Conservation (phyloP, 2,797 vertebrate species). For the Channallabes apus region DNA sequence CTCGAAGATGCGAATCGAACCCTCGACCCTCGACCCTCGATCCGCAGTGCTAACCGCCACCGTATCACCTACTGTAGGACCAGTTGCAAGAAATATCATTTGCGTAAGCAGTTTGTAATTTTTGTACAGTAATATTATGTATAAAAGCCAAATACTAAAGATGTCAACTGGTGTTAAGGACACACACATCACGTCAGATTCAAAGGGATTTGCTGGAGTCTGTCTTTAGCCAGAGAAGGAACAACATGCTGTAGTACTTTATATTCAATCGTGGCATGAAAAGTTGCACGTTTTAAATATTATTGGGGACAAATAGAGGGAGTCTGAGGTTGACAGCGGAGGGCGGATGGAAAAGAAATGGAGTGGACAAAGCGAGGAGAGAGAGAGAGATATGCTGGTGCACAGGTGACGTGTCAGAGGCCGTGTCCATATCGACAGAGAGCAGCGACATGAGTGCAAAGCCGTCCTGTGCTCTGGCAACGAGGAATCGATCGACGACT, state of each 20-base stretch:
- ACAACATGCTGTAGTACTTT: not conserved
- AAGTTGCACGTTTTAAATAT: not conserved
- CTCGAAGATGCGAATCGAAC: no score
- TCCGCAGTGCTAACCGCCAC: no score
- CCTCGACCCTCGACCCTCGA: no score
- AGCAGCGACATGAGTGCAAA: constrained; percentile 38
- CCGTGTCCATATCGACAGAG: constrained; percentile 42
- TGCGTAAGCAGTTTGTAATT: no score
- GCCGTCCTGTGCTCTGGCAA: constrained; percentile 14
- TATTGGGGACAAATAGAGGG: not conserved
- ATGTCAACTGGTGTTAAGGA: not conserved
- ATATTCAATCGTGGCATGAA: no score
- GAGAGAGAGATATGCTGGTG: not conserved
- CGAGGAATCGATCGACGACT: constrained; percentile 31
- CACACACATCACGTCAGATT: not conserved
- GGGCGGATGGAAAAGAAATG: constrained; percentile 6
- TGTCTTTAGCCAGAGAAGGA: not conserved
- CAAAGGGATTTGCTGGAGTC: not conserved
- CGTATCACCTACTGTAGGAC: no score
- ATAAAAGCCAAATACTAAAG: not conserved
- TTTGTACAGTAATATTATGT: not conserved
- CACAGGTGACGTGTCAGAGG: constrained; percentile 36
- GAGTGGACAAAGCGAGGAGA: constrained; percentile 5
- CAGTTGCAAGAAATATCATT: no score
- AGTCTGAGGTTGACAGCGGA: constrained; percentile 20